Percentiles rank a stretch among this genome's conserved stretches.
Conservation (phyloP, 2,888 invertebrate species). For the Polymixis flavicincta region DNA sequence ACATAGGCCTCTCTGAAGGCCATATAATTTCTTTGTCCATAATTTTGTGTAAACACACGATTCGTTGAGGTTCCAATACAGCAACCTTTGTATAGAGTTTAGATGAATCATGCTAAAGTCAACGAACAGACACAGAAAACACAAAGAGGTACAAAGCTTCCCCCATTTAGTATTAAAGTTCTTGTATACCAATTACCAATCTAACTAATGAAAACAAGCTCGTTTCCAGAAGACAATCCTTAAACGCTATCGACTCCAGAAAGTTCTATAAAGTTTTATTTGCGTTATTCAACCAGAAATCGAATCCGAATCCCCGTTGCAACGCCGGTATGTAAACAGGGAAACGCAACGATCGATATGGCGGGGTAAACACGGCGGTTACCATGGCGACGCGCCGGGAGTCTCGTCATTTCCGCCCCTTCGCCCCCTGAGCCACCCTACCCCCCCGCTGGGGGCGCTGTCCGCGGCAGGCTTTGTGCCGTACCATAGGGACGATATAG, state of each 20-base stretch:
- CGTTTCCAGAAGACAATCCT: slow-evolving; percentile 16
- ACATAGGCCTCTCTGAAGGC: background rate
- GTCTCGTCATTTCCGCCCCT: slow-evolving; percentile 83
- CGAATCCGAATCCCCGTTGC: slow-evolving; percentile 67
- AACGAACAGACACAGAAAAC: slow-evolving; percentile 33
- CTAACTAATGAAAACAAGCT: slow-evolving; percentile 23
- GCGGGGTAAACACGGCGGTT: slow-evolving; percentile 90
- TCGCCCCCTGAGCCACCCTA: slow-evolving; percentile 51
- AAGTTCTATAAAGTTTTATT: slow-evolving; percentile 39
- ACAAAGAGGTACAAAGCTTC: slow-evolving; percentile 26
- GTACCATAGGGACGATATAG: slow-evolving; percentile 55
- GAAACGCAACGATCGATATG: slow-evolving; percentile 86
- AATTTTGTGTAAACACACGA: background rate
- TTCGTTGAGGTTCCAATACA: background rate
- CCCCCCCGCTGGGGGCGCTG: slow-evolving; percentile 73
- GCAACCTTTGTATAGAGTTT: background rate
- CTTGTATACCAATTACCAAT: background rate
- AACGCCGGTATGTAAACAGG: slow-evolving; percentile 82
- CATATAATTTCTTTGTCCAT: background rate
- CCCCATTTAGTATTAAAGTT: background rate
- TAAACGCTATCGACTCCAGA: slow-evolving; percentile 24
- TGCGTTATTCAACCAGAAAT: slow-evolving; percentile 57
- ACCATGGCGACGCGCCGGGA: slow-evolving; percentile 85
- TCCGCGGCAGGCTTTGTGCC: slow-evolving; percentile 73
- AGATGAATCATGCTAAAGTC: background rate